A percentile compares a stretch with the other conserved stretches of the same genome.
These are phyloP conservation scores for Leptopterna dolabrata DNA, from an alignment of 2,888 invertebrate genomes.

Conservation along the genomic window DNA sequence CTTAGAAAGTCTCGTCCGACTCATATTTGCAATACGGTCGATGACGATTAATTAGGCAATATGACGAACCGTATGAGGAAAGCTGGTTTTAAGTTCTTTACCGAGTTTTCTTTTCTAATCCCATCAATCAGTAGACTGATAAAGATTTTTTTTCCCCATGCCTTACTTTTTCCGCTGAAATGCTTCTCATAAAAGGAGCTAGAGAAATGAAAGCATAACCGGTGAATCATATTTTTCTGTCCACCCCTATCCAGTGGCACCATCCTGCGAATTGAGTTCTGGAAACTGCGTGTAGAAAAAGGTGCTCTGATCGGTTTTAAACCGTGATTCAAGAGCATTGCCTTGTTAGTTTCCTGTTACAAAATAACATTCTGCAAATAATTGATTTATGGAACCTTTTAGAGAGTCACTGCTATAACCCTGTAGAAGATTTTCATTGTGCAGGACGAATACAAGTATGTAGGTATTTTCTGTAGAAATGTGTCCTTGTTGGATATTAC, in stretches of 20 bases:
- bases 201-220: neutral
- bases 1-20: constrained; percentile 10
- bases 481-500: too few species aligned
- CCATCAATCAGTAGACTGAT: constrained; percentile 7
- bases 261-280: neutral
- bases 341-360: neutral
- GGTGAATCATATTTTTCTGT: neutral
- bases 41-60: constrained; percentile 42
- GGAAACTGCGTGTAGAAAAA: neutral
- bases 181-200: neutral
- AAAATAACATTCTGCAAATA: neutral
- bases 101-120: neutral
- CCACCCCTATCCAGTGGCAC: neutral
- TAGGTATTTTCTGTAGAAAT: too few species aligned
- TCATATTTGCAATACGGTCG: constrained; percentile 21
- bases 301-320: neutral
- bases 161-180: neutral
- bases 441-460: too few species aligned
- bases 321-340: neutral
- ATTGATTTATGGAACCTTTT: neutral
- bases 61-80: constrained; percentile 30
- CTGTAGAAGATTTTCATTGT: too few species aligned
- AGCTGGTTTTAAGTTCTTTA: constrained; percentile 19
- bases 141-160: neutral
- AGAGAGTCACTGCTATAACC: too few species aligned